A percentile compares a stretch with the other conserved stretches of the same genome.
phyloP scores from a whole-genome alignment of 2,888 invertebrate species.

The Geophilus truncorum region DNA sequence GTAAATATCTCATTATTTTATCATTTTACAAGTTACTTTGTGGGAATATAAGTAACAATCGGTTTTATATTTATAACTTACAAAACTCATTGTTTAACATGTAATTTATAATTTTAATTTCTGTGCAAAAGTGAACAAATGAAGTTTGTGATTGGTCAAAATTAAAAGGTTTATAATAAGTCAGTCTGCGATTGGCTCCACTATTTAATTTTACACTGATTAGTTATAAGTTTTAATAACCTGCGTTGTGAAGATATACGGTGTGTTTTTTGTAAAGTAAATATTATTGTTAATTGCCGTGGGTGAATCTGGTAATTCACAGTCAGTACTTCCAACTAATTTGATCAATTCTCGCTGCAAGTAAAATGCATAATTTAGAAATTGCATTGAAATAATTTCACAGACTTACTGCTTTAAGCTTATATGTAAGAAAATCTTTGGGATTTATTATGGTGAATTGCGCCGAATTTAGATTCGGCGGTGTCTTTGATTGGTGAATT shows the following conservation, averaged over 20 bases:
- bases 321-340: conserved; percentile 20
- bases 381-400: neutral
- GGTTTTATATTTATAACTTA: too few species aligned
- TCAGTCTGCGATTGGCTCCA: too few species aligned
- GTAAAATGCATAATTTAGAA: neutral
- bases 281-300: neutral
- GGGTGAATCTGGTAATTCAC: neutral
- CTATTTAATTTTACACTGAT: too few species aligned
- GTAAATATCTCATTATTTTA: too few species aligned
- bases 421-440: neutral
- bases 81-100: too few species aligned
- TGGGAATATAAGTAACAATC: too few species aligned
- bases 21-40: too few species aligned
- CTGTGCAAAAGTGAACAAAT: too few species aligned
- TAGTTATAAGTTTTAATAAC: too few species aligned
- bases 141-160: too few species aligned
- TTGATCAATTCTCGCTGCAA: conserved; percentile 25
- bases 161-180: too few species aligned
- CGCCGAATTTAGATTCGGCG: neutral
- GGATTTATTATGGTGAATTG: neutral
- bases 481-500: conserved; percentile 28
- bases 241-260: conserved; percentile 14
- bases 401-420: conserved; percentile 29
- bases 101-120: too few species aligned
- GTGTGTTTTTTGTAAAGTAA: neutral